Conservation (phyloP, 37 sponge, comb jelly and placozoan species). For the Halichondria panicea region DNA sequence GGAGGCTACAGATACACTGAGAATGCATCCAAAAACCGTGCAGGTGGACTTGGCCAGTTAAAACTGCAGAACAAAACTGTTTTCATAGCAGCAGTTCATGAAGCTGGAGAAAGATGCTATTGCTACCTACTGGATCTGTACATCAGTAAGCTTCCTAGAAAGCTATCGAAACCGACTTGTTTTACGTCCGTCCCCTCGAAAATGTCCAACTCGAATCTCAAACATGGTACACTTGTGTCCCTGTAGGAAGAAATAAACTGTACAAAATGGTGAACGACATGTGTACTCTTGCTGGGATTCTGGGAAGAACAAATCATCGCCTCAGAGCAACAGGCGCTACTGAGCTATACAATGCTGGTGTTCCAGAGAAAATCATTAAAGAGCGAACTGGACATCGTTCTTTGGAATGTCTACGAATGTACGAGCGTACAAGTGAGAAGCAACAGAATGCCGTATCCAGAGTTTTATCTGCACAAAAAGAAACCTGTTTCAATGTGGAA, state of each 20-base stretch:
- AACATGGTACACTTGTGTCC: constrained; percentile 23
- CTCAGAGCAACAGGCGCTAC: constrained; percentile 39
- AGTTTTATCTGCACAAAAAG: neutral
- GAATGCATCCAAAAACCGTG: constrained; percentile 41
- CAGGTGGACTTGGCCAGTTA: constrained; percentile 34
- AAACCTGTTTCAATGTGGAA: neutral
- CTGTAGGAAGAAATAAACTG: constrained; percentile 31
- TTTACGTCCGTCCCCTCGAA: too few species aligned
- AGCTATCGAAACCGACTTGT: too few species aligned
- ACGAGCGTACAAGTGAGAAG: constrained; percentile 27
- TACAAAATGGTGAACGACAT: constrained; percentile 35
- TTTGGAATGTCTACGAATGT: constrained; percentile 11
- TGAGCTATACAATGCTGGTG: constrained; percentile 19
- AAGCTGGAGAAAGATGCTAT: constrained; percentile 23
- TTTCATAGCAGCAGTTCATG: too few species aligned
- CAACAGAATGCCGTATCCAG: constrained; percentile 25
- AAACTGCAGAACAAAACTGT: constrained; percentile 27
- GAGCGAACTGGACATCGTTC: constrained; percentile 47
- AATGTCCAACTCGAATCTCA: too few species aligned
- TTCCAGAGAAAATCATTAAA: constrained; percentile 40
- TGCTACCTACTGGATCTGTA: constrained; percentile 20
- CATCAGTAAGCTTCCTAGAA: constrained; percentile 11
- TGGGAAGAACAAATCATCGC: constrained; percentile 43
- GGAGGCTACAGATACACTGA: constrained; percentile 38
- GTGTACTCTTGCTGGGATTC: constrained; percentile 16